Conservation (phyloP, 2,797 vertebrate genomes). For the Typhlichthys subterraneus region DNA sequence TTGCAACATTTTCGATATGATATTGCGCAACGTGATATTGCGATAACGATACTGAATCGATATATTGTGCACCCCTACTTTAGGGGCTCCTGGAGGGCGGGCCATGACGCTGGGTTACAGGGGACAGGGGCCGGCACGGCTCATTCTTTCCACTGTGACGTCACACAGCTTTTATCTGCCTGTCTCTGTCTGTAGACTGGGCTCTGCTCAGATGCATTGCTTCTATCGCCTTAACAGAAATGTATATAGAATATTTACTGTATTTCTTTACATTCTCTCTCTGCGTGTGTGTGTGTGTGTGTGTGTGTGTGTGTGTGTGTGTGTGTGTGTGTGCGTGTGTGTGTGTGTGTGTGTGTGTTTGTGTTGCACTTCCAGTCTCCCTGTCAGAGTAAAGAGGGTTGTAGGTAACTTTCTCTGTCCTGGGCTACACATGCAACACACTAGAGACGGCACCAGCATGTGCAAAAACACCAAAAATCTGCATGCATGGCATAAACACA, state of each 20-base stretch:
- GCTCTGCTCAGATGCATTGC: constrained; percentile 5
- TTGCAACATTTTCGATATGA: no score
- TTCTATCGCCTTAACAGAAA: constrained; percentile 7
- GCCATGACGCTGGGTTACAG: background rate
- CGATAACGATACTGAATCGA: no score
- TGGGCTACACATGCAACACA: constrained; percentile 2
- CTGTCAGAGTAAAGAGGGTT: background rate
- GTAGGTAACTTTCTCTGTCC: constrained; percentile 1
- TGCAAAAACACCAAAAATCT: no score
- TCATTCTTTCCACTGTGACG: constrained; percentile 60
- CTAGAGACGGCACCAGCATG: background rate
- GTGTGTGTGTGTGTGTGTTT: no score
- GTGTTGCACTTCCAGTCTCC: background rate
- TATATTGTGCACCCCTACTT: no score
- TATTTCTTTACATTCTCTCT: background rate
- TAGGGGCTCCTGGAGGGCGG: background rate
- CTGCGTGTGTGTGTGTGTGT: no score
- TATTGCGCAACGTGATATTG: no score
- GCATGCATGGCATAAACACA: background rate
- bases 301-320: background rate
- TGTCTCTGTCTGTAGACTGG: constrained; percentile 25
- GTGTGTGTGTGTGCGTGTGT: background rate
- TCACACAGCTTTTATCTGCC: constrained; percentile 39
- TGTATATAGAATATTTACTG: background rate
- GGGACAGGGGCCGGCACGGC: background rate